These are phyloP conservation scores for Chauna torquata DNA, from an alignment of 2,113 vertebrate genomes.

Conservation along the genomic window DNA sequence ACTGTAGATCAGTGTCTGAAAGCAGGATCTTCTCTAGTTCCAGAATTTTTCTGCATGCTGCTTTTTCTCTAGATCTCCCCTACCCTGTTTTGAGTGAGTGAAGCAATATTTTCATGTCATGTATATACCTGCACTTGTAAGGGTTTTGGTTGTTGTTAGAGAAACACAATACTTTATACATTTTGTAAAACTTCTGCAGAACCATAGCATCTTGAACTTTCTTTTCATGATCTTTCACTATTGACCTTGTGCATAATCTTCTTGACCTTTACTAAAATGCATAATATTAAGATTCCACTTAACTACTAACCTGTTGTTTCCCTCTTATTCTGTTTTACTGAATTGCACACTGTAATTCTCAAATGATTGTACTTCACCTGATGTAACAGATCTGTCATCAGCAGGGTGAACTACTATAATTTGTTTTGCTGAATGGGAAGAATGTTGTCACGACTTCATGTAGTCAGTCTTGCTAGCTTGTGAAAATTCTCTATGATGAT, in stretches of 20 bases:
- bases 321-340: constrained; percentile 58
- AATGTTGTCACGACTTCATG: background rate
- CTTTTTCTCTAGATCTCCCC: constrained; percentile 50
- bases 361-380: constrained; percentile 46
- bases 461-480: constrained; percentile 12
- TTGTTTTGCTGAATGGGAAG: constrained; percentile 8
- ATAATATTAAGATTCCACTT: constrained; percentile 41
- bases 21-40: constrained; percentile 20
- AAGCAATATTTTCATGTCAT: constrained; percentile 80
- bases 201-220: constrained; percentile 62
- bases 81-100: constrained; percentile 74
- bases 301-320: constrained; percentile 57
- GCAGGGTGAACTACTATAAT: constrained; percentile 29
- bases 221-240: constrained; percentile 58
- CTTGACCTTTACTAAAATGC: constrained; percentile 59
- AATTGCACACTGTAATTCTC: constrained; percentile 23
- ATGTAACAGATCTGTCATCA: constrained; percentile 17
- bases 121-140: constrained; percentile 78
- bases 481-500: background rate
- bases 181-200: constrained; percentile 77
- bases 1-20: constrained; percentile 51
- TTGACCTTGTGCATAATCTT: constrained; percentile 29
- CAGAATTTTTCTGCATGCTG: constrained; percentile 70
- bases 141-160: constrained; percentile 78
- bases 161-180: constrained; percentile 78